Percentiles rank a stretch among this genome's conserved stretches.
Evolutionary conservation across 2,888 invertebrate species (phyloP).

Genomic region (Rhyacophila evoluta): DNA sequence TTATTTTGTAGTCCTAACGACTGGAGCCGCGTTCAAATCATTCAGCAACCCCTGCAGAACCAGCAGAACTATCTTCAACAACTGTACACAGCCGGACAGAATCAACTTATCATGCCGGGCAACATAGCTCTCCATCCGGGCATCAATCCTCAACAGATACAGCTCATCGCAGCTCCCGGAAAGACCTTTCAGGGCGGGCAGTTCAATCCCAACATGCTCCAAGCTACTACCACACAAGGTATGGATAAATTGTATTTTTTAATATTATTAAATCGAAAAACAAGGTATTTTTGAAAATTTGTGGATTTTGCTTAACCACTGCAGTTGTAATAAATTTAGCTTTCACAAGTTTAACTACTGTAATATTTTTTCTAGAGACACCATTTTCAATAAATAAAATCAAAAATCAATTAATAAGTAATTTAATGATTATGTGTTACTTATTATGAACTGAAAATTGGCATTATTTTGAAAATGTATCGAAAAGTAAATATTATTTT

Average conservation of each 20-base stretch:
- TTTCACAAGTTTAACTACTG: no score
- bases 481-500: no score
- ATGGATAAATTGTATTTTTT: constrained; percentile 57
- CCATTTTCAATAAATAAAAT: no score
- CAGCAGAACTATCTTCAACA: constrained; percentile 84
- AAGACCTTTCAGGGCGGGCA: constrained; percentile 88
- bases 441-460: no score
- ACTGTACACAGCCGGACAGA: constrained; percentile 82
- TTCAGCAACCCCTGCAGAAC: constrained; percentile 82
- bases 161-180: constrained; percentile 80
- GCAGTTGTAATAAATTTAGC: no score
- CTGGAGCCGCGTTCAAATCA: constrained; percentile 84
- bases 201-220: constrained; percentile 82
- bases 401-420: no score
- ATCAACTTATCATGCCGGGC: constrained; percentile 82
- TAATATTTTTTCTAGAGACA: no score
- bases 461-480: no score
- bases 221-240: constrained; percentile 72
- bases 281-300: no score
- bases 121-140: constrained; percentile 81
- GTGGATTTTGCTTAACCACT: no score
- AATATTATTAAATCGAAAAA: no score
- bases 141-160: constrained; percentile 82
- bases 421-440: no score
- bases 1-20: constrained; percentile 66